Evolutionary conservation across 2,888 invertebrate species (phyloP).

Genomic region (Homarus gammarus): DNA sequence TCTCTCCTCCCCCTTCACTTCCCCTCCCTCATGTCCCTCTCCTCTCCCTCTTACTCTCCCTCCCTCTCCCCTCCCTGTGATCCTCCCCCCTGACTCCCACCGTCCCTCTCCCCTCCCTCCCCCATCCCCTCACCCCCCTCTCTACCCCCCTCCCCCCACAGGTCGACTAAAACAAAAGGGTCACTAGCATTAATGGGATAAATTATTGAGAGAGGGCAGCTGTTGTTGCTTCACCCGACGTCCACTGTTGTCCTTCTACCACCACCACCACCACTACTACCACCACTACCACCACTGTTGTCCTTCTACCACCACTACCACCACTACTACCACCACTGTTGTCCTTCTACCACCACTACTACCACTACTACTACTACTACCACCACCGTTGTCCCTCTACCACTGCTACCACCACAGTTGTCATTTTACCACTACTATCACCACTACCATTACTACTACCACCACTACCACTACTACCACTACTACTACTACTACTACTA

Average conservation of each 20-base stretch:
- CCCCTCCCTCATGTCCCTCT: neutral
- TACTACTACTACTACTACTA: too few species aligned
- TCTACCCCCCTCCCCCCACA: neutral
- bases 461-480: too few species aligned
- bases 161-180: constrained; percentile 43
- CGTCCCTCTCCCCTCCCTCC: neutral
- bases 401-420: too few species aligned
- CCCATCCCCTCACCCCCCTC: neutral
- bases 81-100: neutral
- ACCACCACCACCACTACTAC: neutral
- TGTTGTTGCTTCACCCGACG: neutral
- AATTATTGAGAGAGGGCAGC: constrained; percentile 59
- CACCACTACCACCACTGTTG: neutral
- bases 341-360: neutral
- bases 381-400: too few species aligned
- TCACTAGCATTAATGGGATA: constrained; percentile 50
- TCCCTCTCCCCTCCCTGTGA: neutral
- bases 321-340: neutral
- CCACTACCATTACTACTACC: too few species aligned
- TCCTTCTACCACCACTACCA: neutral
- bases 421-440: too few species aligned
- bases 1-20: neutral
- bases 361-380: neutral
- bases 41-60: neutral
- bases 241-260: neutral